Evolutionary conservation across 30 jellyfish, hydroid and myxozoan genomes (phyloP).

Genomic region (Nemopilema nomurai): DNA sequence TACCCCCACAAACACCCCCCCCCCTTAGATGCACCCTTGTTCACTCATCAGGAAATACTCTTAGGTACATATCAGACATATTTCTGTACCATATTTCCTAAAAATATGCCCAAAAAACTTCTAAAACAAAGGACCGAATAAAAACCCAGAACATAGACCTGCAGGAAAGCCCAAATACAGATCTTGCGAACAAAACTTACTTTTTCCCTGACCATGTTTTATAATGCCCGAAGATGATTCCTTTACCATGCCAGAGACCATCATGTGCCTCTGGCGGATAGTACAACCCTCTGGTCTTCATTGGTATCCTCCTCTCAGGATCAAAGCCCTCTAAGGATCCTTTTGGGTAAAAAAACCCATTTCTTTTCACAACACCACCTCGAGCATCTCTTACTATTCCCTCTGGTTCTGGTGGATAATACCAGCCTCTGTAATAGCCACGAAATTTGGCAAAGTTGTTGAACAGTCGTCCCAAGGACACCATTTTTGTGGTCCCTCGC

Average conservation of each 20-base stretch:
- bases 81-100: too few species aligned
- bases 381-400: conserved; percentile 47
- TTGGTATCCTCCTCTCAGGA: conserved; percentile 68
- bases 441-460: conserved; percentile 25
- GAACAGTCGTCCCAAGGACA: conserved; percentile 47
- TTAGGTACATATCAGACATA: too few species aligned
- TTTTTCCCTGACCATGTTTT: conserved; percentile 84
- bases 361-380: conserved; percentile 56
- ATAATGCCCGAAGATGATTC: conserved; percentile 72
- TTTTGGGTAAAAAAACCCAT: conserved; percentile 59
- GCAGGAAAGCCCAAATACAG: too few species aligned
- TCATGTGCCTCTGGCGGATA: conserved; percentile 83
- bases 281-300: conserved; percentile 61
- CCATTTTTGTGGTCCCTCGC: conserved; percentile 17
- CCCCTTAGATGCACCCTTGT: too few species aligned
- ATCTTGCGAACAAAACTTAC: too few species aligned
- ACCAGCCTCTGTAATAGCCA: conserved; percentile 53
- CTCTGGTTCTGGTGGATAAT: conserved; percentile 71
- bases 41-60: too few species aligned
- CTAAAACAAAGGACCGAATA: too few species aligned
- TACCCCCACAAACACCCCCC: too few species aligned
- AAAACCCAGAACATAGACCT: too few species aligned
- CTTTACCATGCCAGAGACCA: conserved; percentile 87
- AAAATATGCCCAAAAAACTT: too few species aligned
- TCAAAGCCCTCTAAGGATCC: conserved; percentile 59